Percentiles rank a stretch among this genome's conserved stretches.
These are phyloP conservation scores for Thera obeliscata DNA, from an alignment of 2,888 invertebrate species.

Conservation along the genomic window DNA sequence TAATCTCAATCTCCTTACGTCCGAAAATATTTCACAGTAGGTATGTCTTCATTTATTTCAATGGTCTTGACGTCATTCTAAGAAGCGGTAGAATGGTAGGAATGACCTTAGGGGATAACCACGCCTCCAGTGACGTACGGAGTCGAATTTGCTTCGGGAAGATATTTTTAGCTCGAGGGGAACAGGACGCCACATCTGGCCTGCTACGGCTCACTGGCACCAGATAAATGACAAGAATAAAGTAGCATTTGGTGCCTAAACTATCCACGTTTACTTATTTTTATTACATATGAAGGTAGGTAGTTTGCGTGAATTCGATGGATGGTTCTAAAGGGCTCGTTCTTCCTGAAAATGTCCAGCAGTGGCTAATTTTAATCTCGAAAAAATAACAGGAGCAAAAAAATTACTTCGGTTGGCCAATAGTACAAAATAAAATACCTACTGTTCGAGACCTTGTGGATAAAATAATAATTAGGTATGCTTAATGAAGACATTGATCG, in stretches of 20 bases:
- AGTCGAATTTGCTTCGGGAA: conserved; percentile 1
- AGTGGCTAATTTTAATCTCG: no score
- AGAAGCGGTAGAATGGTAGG: conserved; percentile 12
- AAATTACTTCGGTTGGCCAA: no score
- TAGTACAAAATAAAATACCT: no score
- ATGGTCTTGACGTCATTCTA: conserved; percentile 17
- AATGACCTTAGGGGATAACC: conserved; percentile 31
- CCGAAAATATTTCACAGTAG: conserved; percentile 17
- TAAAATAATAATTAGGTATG: no score
- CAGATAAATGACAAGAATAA: neutral
- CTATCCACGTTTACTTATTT: no score
- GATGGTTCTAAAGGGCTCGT: no score
- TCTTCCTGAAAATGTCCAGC: no score
- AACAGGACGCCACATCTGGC: conserved; percentile 12
- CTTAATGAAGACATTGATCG: no score
- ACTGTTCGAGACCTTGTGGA: no score
- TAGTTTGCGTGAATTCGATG: no score
- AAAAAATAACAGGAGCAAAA: no score
- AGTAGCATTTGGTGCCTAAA: neutral
- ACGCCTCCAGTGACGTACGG: conserved; percentile 36
- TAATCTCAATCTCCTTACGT: neutral
- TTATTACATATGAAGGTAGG: no score
- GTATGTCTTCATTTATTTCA: conserved; percentile 6
- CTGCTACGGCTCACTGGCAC: neutral
- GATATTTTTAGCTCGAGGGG: conserved; percentile 22